Percentiles rank a stretch among this genome's conserved stretches.
Evolutionary conservation across 2,888 invertebrate species (phyloP).

Genomic region (Acronicta alni): DNA sequence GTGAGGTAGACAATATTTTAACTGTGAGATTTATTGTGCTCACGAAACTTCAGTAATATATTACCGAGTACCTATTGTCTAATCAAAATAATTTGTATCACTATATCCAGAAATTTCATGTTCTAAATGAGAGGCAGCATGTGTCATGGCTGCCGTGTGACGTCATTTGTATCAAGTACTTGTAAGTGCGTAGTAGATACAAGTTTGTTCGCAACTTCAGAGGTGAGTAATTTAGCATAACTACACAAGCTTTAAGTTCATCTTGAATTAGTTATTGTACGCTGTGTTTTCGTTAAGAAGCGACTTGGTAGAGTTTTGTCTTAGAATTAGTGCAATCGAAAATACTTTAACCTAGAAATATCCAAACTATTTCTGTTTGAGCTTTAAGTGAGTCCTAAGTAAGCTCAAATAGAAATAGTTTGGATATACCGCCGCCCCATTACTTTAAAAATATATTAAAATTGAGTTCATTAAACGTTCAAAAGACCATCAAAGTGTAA

Average conservation of each 20-base stretch:
- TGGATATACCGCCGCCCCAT: no score
- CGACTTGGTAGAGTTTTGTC: constrained; percentile 26
- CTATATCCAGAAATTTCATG: constrained; percentile 28
- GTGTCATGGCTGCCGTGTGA: constrained; percentile 49
- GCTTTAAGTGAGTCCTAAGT: no score
- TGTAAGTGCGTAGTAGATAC: constrained; percentile 50
- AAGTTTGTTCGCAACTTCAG: constrained; percentile 45
- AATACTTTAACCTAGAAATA: not conserved
- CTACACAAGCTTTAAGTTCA: constrained; percentile 54
- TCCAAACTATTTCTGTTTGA: not conserved
- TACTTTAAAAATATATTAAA: constrained; percentile 4
- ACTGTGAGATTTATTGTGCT: no score
- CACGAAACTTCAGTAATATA: no score
- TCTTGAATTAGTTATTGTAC: constrained; percentile 53
- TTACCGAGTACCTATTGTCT: no score
- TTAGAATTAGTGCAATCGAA: constrained; percentile 5
- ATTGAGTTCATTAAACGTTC: constrained; percentile 29
- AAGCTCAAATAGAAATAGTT: no score
- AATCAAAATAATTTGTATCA: constrained; percentile 4
- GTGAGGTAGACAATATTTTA: no score
- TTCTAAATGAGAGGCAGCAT: constrained; percentile 36
- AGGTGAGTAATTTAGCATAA: constrained; percentile 51
- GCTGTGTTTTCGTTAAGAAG: constrained; percentile 47
- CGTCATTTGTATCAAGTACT: constrained; percentile 43
- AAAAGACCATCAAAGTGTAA: constrained; percentile 18